phyloP scores from a whole-genome alignment of 1,140 invertebrate genomes.

The Eupristina koningsbergeri region DNA sequence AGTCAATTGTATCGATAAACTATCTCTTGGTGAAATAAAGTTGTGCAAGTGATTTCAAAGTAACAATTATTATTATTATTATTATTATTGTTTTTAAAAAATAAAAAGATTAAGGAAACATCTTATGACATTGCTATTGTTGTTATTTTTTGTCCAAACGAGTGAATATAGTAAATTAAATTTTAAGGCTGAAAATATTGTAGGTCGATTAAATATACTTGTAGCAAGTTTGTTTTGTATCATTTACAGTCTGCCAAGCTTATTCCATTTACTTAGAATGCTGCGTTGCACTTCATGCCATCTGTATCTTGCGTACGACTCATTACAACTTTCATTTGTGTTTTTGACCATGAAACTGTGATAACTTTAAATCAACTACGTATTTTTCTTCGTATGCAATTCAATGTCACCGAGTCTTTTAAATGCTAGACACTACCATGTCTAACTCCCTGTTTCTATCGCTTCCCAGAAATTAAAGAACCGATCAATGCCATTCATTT shows the following conservation, averaged over 20 bases:
- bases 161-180: too few relatives aligned
- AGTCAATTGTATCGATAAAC: too few relatives aligned
- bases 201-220: not conserved
- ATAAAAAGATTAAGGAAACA: too few relatives aligned
- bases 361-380: slow-evolving; percentile 21
- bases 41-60: too few relatives aligned
- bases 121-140: too few relatives aligned
- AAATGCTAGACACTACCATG: not conserved
- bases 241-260: slow-evolving; percentile 15
- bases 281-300: slow-evolving; percentile 21
- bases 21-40: too few relatives aligned
- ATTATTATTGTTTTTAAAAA: too few relatives aligned
- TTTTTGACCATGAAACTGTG: slow-evolving; percentile 46
- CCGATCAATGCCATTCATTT: not conserved
- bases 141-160: too few relatives aligned
- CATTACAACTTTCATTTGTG: slow-evolving; percentile 19
- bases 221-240: not conserved
- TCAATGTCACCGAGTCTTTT: slow-evolving; percentile 32
- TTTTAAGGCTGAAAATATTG: too few relatives aligned
- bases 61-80: too few relatives aligned
- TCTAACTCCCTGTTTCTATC: not conserved
- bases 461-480: slow-evolving; percentile 9
- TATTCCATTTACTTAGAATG: slow-evolving; percentile 30
- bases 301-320: slow-evolving; percentile 24
- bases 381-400: slow-evolving; percentile 30